Percentiles rank a stretch among this genome's conserved stretches.
Evolutionary conservation across 1,140 invertebrate genomes (phyloP).

Genomic region (Potamilus streckersoni): DNA sequence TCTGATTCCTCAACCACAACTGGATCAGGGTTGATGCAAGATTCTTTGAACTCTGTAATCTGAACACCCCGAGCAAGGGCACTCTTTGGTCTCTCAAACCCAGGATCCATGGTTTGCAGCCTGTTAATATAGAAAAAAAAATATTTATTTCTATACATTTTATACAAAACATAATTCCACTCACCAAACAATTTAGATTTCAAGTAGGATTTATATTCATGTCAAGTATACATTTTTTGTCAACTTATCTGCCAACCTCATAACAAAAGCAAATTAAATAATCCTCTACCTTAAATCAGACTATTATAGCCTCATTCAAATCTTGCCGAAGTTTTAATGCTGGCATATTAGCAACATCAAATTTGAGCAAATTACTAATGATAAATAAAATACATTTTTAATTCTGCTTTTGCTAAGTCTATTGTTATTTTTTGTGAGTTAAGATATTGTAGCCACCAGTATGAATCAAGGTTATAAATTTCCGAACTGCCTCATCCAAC

Average conservation of each 20-base stretch:
- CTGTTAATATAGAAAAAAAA: background rate
- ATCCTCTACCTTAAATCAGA: too few species aligned
- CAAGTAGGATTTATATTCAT: background rate
- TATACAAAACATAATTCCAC: background rate
- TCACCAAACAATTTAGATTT: background rate
- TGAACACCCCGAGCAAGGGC: slow-evolving; percentile 62
- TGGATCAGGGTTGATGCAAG: slow-evolving; percentile 61
- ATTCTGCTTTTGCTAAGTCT: too few species aligned
- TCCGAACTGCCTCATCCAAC: too few species aligned
- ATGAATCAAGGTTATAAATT: too few species aligned
- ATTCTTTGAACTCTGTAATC: slow-evolving; percentile 61
- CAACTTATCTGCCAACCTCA: background rate
- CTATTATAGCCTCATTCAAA: too few species aligned
- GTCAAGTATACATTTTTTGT: background rate
- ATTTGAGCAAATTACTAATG: too few species aligned
- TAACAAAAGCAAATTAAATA: too few species aligned
- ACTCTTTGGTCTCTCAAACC: slow-evolving; percentile 46
- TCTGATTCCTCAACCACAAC: slow-evolving; percentile 61
- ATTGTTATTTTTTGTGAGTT: too few species aligned
- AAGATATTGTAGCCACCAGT: too few species aligned
- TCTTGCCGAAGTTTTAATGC: too few species aligned
- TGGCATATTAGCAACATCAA: too few species aligned
- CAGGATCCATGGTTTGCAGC: slow-evolving; percentile 34
- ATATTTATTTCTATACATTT: background rate
- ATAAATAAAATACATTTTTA: too few species aligned